Conservation (phyloP, 2,113 vertebrate genomes). For the Dromaius novaehollandiae region DNA sequence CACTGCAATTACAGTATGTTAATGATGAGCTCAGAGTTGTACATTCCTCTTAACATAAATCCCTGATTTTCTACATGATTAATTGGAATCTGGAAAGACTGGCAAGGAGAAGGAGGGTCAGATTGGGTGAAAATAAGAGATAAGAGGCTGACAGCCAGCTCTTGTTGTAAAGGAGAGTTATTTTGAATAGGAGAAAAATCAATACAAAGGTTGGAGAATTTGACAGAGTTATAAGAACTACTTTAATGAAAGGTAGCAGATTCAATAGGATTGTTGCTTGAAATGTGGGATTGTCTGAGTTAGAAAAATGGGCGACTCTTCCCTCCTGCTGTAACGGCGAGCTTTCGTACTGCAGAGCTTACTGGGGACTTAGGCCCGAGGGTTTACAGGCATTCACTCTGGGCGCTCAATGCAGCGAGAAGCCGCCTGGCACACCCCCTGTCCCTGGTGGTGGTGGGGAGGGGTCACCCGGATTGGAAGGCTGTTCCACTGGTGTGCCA, state of each 20-base stretch:
- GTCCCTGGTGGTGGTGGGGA: background rate
- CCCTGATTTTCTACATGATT: slow-evolving; percentile 61
- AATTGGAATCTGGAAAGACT: slow-evolving; percentile 49
- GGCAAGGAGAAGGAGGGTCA: slow-evolving; percentile 59
- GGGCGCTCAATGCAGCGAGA: background rate
- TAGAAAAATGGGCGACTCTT: slow-evolving; percentile 37
- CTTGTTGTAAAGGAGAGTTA: slow-evolving; percentile 67
- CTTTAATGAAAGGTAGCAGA: slow-evolving; percentile 70
- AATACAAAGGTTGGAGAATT: slow-evolving; percentile 67
- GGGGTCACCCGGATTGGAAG: background rate
- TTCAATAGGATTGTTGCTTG: slow-evolving; percentile 58
- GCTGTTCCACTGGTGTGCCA: background rate
- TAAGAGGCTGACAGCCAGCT: slow-evolving; percentile 61
- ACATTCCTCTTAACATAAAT: slow-evolving; percentile 56
- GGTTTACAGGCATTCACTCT: background rate
- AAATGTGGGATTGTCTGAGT: slow-evolving; percentile 51
- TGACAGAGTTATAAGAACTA: slow-evolving; percentile 68
- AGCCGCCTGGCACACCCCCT: background rate
- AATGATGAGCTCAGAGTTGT: slow-evolving; percentile 52
- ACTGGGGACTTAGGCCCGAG: background rate
- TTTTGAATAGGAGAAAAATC: slow-evolving; percentile 69
- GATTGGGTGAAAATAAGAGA: slow-evolving; percentile 65
- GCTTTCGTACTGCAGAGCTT: background rate
- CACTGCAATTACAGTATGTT: slow-evolving; percentile 52
- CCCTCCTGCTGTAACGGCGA: slow-evolving; percentile 6